Percentiles rank a stretch among this genome's conserved stretches.
phyloP scores from a whole-genome alignment of 2,888 invertebrate genomes.

The Cephus spinipes region DNA sequence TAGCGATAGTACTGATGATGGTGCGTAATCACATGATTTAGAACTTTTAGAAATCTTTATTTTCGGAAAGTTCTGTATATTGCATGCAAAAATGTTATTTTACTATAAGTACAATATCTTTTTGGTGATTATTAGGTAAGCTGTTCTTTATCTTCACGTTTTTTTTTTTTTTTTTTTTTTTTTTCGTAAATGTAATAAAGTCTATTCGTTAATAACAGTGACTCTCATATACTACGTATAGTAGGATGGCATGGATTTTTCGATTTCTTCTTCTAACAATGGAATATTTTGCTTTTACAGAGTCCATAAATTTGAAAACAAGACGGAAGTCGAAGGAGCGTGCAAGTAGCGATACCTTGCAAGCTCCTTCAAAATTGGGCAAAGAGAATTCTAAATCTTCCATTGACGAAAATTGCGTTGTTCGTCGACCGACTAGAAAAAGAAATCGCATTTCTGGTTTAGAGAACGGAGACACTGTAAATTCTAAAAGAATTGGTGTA shows the following conservation, averaged over 20 bases:
- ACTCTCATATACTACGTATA: not conserved
- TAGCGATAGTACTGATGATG: constrained; percentile 33
- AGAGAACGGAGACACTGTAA: not conserved
- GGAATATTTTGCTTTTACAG: not conserved
- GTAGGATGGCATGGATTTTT: not conserved
- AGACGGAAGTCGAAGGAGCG: constrained; percentile 5
- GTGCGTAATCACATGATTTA: not conserved
- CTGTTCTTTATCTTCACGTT: not conserved
- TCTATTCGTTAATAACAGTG: not conserved
- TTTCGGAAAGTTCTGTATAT: not conserved
- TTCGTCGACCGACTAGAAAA: constrained; percentile 33
- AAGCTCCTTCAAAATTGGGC: constrained; percentile 3
- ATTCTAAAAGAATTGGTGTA: not conserved
- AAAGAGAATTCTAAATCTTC: constrained; percentile 27
- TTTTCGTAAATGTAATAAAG: not conserved
- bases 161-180: not conserved
- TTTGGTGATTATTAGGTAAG: not conserved
- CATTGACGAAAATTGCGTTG: not conserved
- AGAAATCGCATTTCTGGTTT: constrained; percentile 26
- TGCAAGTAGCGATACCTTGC: not conserved
- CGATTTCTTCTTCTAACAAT: constrained; percentile 4
- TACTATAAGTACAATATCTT: not conserved
- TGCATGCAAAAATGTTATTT: not conserved
- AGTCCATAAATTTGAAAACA: constrained; percentile 13
- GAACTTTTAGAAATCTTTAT: not conserved